Evolutionary conservation across 1,140 invertebrate species (phyloP), one percentile per base, ranked within the genome.

Genomic region (Pygmarrhopalites habei): DNA sequence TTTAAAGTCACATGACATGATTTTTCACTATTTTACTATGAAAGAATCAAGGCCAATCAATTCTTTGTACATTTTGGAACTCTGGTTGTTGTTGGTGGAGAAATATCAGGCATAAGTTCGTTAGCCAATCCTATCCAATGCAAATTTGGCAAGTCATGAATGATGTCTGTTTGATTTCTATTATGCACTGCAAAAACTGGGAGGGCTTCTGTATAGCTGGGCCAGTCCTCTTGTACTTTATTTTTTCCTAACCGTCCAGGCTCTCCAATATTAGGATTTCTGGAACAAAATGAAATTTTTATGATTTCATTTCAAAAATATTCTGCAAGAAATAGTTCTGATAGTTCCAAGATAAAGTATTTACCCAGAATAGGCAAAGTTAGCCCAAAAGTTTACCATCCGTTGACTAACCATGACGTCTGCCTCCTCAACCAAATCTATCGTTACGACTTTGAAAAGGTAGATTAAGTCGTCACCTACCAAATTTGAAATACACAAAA

Each of bases 401-500:
- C 62, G 39, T 14, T 60, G 26, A 21, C 57, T 64, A 1, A 71
- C 35, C 1, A 28, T 47, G 5, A 32, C 25, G 12, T 72, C 71
- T 0, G 44, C 62, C 3, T 41, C 39, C 21, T 63, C 62, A 55
- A 17, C 7, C n/a, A 70, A 46, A 15, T 19, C 23, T 1, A 46
- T 21, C 14, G 52, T 44, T 23, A 64, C 28, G 17, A 66, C 17
- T 0, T 44, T 14, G 43, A 70, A 72, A 21, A 72, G 30, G 39
- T 72, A 72, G 7, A 70, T 47, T 10, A 72, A 19, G 41, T 72
- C 71, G 43, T 72, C 69, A 15, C 62, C 63, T n/a, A n/a, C n/a
- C n/a, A n/a, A n/a, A n/a, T n/a, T n/a, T n/a, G n/a, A n/a, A n/a
- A n/a, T n/a, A n/a, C n/a, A n/a, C n/a, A n/a, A n/a, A n/a, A n/a